A percentile compares a stretch with the other conserved stretches of the same genome.
These are phyloP conservation scores for Hepsetus odoe DNA, from an alignment of 2,113 vertebrate species.

Conservation along the genomic window DNA sequence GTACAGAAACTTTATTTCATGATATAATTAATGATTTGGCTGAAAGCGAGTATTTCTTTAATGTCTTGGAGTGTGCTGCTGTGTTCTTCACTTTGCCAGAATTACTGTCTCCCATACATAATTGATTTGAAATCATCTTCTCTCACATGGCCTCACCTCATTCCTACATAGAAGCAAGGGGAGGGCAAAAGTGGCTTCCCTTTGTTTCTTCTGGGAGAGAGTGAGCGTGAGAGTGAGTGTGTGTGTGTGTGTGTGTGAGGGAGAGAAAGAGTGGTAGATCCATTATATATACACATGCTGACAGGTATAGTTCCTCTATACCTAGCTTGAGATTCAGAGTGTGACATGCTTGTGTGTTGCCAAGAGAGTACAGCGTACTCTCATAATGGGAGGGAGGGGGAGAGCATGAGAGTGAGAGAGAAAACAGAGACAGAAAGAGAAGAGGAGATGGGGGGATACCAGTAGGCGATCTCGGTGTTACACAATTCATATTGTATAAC, in stretches of 20 bases:
- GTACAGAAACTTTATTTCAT: too few species aligned
- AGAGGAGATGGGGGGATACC: conserved; percentile 4
- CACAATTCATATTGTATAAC: conserved; percentile 46
- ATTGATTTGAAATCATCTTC: conserved; percentile 2
- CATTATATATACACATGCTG: conserved; percentile 9
- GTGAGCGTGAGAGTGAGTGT: conserved; percentile 7
- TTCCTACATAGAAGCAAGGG: conserved; percentile 16
- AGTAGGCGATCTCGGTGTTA: conserved; percentile 41
- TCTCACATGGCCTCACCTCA: background rate
- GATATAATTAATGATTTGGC: too few species aligned
- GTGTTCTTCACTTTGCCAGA: background rate
- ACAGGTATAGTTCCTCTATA: background rate
- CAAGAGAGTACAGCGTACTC: background rate
- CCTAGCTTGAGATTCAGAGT: background rate
- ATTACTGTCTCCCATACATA: conserved; percentile 8
- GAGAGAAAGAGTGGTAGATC: background rate
- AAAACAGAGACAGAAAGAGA: conserved; percentile 38
- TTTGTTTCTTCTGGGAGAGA: background rate
- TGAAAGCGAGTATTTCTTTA: too few species aligned
- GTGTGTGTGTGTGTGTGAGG: background rate
- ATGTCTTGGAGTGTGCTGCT: background rate
- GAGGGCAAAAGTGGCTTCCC: background rate
- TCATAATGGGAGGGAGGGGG: background rate
- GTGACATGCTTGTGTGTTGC: background rate
- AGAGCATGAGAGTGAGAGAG: conserved; percentile 2